Percentiles rank a stretch among this genome's conserved stretches.
These are phyloP conservation scores for Dryas iulia DNA, from an alignment of 1,140 invertebrate genomes.

Conservation along the genomic window DNA sequence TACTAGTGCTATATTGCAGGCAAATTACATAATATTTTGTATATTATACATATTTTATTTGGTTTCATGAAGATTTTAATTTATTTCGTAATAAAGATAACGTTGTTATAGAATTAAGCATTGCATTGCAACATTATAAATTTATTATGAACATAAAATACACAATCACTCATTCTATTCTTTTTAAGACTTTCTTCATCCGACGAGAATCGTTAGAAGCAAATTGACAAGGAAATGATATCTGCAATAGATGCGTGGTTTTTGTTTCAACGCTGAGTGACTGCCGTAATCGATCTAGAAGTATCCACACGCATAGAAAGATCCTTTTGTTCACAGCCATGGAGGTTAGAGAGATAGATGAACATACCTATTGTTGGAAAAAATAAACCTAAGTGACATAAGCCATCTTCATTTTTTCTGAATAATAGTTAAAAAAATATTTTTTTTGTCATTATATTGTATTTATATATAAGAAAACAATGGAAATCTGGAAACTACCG, in stretches of 20 bases:
- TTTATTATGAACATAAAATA: neutral
- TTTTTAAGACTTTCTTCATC: neutral
- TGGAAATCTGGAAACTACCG: neutral
- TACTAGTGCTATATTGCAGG: too few relatives aligned
- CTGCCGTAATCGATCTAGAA: neutral
- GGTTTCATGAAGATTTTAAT: too few relatives aligned
- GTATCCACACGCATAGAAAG: neutral
- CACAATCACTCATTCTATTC: neutral
- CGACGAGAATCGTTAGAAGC: neutral
- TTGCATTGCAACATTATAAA: too few relatives aligned
- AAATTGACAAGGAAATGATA: neutral
- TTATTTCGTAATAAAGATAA: too few relatives aligned
- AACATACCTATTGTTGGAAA: too few relatives aligned
- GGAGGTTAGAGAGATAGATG: neutral
- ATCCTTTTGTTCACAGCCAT: neutral
- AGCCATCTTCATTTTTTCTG: neutral
- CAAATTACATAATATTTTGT: too few relatives aligned
- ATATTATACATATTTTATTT: too few relatives aligned
- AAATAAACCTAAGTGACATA: neutral
- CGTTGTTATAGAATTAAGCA: too few relatives aligned
- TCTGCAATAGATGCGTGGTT: neutral
- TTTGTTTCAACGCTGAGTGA: neutral
- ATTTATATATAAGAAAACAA: neutral
- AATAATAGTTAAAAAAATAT: neutral
- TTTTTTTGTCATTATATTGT: neutral